Conservation (phyloP, 2,113 vertebrate species). For the Thalassoma bifasciatum region DNA sequence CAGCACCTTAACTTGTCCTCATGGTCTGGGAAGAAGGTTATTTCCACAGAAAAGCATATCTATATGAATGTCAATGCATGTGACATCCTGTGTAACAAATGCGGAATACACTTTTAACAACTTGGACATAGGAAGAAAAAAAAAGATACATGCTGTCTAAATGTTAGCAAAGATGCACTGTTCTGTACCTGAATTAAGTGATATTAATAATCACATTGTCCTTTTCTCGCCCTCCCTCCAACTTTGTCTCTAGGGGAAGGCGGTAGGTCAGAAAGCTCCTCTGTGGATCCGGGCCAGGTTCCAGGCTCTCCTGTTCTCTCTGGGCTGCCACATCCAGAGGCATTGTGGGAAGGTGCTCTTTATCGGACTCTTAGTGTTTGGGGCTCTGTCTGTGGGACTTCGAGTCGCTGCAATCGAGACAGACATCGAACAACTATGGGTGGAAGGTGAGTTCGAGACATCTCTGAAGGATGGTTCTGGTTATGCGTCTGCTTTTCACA, state of each 20-base stretch:
- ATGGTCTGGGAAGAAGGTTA: neutral
- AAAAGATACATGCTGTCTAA: neutral
- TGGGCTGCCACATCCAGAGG: constrained; percentile 97
- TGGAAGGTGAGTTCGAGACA: constrained; percentile 91
- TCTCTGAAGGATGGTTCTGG: neutral
- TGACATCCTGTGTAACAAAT: neutral
- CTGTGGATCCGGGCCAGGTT: constrained; percentile 95
- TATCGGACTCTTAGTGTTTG: constrained; percentile 94
- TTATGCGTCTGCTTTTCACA: neutral
- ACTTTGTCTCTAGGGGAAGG: constrained; percentile 85
- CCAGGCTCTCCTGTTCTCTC: constrained; percentile 94
- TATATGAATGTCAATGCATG: neutral
- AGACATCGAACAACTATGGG: constrained; percentile 97
- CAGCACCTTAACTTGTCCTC: constrained; percentile 5
- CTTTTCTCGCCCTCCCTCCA: constrained; percentile 58
- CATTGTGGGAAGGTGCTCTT: constrained; percentile 99
- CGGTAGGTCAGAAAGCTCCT: constrained; percentile 90
- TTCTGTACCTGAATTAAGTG: constrained; percentile 31
- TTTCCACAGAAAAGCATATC: neutral
- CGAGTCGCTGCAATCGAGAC: constrained; percentile 95
- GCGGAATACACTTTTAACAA: neutral
- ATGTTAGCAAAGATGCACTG: neutral
- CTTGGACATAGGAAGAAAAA: neutral
- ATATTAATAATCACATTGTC: constrained; percentile 41
- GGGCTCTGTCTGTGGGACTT: constrained; percentile 95